Evolutionary conservation across 2,888 invertebrate species (phyloP).

Genomic region (Ferrisia virgata): DNA sequence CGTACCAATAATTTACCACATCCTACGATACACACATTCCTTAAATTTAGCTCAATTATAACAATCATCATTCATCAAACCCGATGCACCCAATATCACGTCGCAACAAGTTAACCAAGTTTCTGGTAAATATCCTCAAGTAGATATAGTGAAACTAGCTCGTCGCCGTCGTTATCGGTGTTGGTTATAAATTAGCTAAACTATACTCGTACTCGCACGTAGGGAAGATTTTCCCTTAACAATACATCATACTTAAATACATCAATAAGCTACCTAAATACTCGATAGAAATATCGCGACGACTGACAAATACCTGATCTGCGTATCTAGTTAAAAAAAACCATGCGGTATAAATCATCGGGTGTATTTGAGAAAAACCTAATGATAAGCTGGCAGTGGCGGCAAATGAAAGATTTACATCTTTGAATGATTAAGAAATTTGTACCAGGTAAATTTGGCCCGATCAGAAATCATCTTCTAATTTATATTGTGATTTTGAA

Average conservation of each 20-base stretch:
- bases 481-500: no score
- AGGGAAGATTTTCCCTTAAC: background rate
- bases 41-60: background rate
- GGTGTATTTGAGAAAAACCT: no score
- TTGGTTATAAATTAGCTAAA: background rate
- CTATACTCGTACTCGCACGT: background rate
- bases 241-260: background rate
- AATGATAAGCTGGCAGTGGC: no score
- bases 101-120: background rate
- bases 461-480: no score
- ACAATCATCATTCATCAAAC: slow-evolving; percentile 5
- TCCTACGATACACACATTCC: background rate
- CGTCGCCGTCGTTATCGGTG: no score
- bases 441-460: no score
- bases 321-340: no score
- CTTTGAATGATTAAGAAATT: no score
- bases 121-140: slow-evolving; percentile 9
- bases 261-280: background rate
- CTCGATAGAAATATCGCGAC: background rate
- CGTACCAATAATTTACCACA: no score
- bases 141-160: background rate
- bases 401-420: no score
- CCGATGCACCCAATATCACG: background rate
- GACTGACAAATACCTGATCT: background rate
- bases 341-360: no score